These are phyloP conservation scores for Prosopocoilus inquinatus DNA, from an alignment of 2,888 invertebrate genomes.

Conservation along the genomic window DNA sequence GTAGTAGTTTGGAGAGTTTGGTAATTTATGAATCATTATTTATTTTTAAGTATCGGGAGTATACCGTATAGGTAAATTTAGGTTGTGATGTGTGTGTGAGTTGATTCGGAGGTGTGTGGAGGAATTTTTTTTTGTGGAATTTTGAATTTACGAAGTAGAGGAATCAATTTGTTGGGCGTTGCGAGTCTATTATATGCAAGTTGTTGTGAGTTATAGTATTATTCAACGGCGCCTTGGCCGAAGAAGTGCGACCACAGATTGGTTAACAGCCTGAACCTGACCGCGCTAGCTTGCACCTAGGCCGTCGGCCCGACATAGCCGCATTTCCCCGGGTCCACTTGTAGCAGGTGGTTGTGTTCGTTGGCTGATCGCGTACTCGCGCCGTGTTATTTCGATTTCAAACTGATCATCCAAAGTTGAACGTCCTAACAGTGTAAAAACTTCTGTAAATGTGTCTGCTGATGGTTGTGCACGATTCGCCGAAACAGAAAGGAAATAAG, in stretches of 20 bases:
- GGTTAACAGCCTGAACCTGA: constrained; percentile 31
- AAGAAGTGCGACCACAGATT: constrained; percentile 23
- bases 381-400: constrained; percentile 27
- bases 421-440: constrained; percentile 31
- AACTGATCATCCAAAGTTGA: constrained; percentile 34
- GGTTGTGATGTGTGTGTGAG: too few species aligned
- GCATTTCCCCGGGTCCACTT: constrained; percentile 31
- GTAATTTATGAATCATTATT: too few species aligned
- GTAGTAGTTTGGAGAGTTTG: too few species aligned
- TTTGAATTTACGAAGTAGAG: constrained; percentile 4
- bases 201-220: constrained; percentile 14
- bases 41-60: too few species aligned
- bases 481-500: constrained; percentile 3
- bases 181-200: constrained; percentile 12
- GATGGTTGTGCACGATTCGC: too few species aligned
- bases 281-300: constrained; percentile 28
- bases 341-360: constrained; percentile 33
- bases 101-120: too few species aligned
- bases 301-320: constrained; percentile 30
- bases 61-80: too few species aligned
- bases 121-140: too few species aligned
- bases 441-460: constrained; percentile 24
- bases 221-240: constrained; percentile 23
- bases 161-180: constrained; percentile 17
- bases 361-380: constrained; percentile 8